Percentiles rank a stretch among this genome's conserved stretches.
Evolutionary conservation across 2,797 vertebrate species (phyloP).

Genomic region (Apodemus agrarius): DNA sequence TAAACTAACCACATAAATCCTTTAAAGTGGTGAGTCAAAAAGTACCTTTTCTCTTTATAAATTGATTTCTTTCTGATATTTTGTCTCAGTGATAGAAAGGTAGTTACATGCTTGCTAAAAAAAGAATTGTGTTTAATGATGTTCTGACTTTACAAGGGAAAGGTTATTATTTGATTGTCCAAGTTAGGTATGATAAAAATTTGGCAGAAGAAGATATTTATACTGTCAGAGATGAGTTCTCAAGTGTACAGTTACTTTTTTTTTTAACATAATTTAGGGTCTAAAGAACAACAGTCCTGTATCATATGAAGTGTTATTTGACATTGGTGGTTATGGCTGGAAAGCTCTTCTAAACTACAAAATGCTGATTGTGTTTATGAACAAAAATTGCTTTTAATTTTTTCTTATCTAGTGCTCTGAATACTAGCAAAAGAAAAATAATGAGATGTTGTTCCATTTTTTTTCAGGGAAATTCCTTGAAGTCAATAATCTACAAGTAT

Average conservation of each 20-base stretch:
- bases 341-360: neutral
- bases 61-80: neutral
- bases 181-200: neutral
- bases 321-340: neutral
- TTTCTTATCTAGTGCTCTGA: neutral
- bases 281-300: neutral
- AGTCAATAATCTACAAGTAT: neutral
- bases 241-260: neutral
- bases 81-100: neutral
- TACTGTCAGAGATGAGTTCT: neutral
- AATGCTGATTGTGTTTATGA: neutral
- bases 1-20: neutral
- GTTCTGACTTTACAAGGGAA: neutral
- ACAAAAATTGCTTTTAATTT: neutral
- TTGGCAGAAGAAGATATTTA: neutral
- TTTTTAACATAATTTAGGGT: neutral
- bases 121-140: neutral
- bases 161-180: neutral
- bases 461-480: neutral
- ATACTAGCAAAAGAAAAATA: neutral
- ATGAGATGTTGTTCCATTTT: neutral
- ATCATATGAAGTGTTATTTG: neutral
- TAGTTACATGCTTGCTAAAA: neutral
- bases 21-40: neutral
- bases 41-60: neutral